phyloP scores from a whole-genome alignment of 2,797 vertebrate species.

The Intellagama lesueurii region DNA sequence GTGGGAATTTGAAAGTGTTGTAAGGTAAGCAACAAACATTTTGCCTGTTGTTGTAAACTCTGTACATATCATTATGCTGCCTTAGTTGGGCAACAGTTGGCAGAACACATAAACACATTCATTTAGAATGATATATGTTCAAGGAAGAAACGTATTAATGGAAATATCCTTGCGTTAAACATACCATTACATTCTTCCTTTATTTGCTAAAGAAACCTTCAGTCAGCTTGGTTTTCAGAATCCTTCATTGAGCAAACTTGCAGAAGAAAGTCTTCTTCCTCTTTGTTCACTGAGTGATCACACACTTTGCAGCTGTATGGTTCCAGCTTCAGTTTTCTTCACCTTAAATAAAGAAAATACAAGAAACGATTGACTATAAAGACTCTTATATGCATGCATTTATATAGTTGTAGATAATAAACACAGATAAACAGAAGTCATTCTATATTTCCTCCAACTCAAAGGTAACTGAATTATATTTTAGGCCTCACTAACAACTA shows the following conservation, averaged over 20 bases:
- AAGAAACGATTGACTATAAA: not conserved
- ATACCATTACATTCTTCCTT: not conserved
- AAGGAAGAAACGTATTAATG: not conserved
- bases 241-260: too few species aligned
- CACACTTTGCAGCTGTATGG: not conserved
- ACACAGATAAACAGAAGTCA: not conserved
- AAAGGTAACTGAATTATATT: too few species aligned
- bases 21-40: constrained; percentile 38
- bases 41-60: not conserved
- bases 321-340: not conserved
- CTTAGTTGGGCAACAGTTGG: not conserved
- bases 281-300: not conserved
- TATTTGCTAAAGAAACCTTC: not conserved
- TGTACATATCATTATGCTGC: too few species aligned
- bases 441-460: not conserved
- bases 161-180: not conserved
- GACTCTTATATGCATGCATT: not conserved
- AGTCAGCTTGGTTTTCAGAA: not conserved
- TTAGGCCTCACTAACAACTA: too few species aligned
- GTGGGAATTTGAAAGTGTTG: constrained; percentile 47
- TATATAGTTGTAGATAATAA: not conserved
- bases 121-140: too few species aligned
- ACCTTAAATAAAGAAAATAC: too few species aligned
- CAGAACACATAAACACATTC: not conserved
- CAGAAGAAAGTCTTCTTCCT: not conserved